Evolutionary conservation across 2,113 vertebrate species (phyloP), one percentile per base, ranked within the genome.

Genomic region (Aphyosemion australe): DNA sequence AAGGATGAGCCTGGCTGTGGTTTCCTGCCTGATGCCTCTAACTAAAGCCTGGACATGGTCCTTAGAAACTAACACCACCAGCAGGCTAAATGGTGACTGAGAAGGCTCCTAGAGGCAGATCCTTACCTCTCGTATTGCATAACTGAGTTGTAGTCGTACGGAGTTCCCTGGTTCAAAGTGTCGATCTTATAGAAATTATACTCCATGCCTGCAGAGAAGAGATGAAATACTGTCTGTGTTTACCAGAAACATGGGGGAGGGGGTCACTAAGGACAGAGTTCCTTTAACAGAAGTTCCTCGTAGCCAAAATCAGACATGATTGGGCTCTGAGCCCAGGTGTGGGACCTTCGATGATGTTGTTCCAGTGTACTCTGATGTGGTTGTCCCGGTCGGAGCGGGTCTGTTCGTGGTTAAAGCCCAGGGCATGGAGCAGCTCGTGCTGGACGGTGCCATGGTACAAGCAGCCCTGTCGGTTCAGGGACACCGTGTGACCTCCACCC

Each of bases 81-180:
- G n/a, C n/a, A n/a, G n/a, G n/a, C n/a, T n/a, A n/a, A n/a, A n/a
- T n/a, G n/a, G n/a, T n/a, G n/a, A n/a, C n/a, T n/a, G n/a, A n/a
- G n/a, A n/a, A n/a, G n/a, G n/a, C n/a, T n/a, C n/a, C n/a, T n/a
- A n/a, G n/a, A n/a, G 4, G 19, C 43, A 31, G 5, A 63, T 34
- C 14, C 71, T 34, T 42, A 82, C 90, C 47, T 90, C 26, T 79
- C 54, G 26, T 91, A 91, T 13, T 92, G 91, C 90, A 93, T 92
- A 70, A 92, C 87, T 21, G 91, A 92, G 75, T 72, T 80, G 74
- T 93, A 93, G 65, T 93, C 90, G 21, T 93, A 93, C 4, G 85
- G 60, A 3, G 87, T 91, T 13, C 76, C 80, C 72, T 90, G 83
- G 58, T 92, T 92, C 59, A 89, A 88, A 51, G 90, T 91, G 47